phyloP scores from a whole-genome alignment of 2,797 vertebrate species.

The Salmo trutta region DNA sequence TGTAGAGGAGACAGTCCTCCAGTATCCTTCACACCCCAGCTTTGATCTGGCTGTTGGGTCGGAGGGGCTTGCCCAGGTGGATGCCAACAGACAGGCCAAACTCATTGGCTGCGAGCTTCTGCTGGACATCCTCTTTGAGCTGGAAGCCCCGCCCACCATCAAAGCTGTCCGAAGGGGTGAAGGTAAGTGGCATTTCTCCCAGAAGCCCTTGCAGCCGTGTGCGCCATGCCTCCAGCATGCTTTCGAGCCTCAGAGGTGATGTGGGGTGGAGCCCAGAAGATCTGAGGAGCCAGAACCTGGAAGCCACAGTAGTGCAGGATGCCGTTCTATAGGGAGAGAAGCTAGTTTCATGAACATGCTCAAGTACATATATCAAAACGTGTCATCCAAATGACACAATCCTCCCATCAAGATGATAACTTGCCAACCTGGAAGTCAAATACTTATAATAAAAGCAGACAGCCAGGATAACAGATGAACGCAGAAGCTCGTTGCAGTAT shows the following conservation, averaged over 20 bases:
- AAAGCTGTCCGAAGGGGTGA: conserved; percentile 76
- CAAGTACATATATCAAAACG: not conserved
- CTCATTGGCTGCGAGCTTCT: too few species aligned
- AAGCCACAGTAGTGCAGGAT: conserved; percentile 80
- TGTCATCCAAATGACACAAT: too few species aligned
- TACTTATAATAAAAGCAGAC: too few species aligned
- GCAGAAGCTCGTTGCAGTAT: too few species aligned
- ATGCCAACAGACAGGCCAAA: too few species aligned
- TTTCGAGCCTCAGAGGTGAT: conserved; percentile 44
- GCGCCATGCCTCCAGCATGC: conserved; percentile 76
- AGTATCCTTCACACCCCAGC: too few species aligned
- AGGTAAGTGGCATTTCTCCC: conserved; percentile 77
- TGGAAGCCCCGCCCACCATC: conserved; percentile 73
- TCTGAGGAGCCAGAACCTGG: conserved; percentile 70
- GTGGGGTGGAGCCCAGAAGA: conserved; percentile 5
- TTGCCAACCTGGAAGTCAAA: too few species aligned
- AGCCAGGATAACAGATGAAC: too few species aligned
- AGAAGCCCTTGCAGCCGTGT: conserved; percentile 74
- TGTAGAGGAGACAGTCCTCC: too few species aligned
- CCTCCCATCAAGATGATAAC: too few species aligned
- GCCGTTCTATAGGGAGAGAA: conserved; percentile 74
- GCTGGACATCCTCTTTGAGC: conserved; percentile 67
- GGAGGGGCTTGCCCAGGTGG: too few species aligned
- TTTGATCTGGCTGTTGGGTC: too few species aligned
- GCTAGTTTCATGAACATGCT: not conserved